These are phyloP conservation scores for Danio tinwini DNA, from an alignment of 2,797 vertebrate genomes.

Conservation along the genomic window DNA sequence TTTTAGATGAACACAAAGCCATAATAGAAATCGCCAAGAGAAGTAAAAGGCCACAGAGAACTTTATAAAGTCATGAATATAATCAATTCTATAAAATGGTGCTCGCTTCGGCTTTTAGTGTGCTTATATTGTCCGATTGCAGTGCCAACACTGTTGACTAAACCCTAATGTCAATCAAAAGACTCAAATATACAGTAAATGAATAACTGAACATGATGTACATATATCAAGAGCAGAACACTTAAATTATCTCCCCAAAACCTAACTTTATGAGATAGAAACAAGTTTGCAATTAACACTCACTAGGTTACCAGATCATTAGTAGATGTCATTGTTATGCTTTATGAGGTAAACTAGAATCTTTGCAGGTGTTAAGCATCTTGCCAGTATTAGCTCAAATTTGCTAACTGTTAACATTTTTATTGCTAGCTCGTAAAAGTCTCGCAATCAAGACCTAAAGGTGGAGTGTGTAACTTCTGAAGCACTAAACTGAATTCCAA, in stretches of 20 bases:
- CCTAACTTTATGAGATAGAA: no score
- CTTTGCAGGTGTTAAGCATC: background rate
- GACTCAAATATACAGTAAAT: slow-evolving; percentile 19
- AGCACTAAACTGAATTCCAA: background rate
- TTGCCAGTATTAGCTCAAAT: background rate
- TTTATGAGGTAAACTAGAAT: no score
- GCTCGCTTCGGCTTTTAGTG: slow-evolving; percentile 1
- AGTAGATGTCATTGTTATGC: background rate
- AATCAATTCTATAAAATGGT: background rate
- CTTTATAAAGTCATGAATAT: background rate
- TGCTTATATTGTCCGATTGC: slow-evolving; percentile 22
- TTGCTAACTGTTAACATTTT: background rate
- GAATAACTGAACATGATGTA: slow-evolving; percentile 18
- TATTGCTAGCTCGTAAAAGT: background rate
- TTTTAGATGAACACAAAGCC: background rate
- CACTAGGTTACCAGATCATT: background rate
- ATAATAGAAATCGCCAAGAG: background rate
- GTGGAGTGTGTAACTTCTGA: background rate
- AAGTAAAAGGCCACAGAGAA: slow-evolving; percentile 24
- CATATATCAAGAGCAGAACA: slow-evolving; percentile 4
- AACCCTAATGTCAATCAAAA: background rate
- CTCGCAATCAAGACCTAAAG: background rate
- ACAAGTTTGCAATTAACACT: slow-evolving; percentile 23
- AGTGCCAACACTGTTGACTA: slow-evolving; percentile 11
- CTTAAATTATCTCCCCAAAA: background rate